Conservation (phyloP, 2,888 invertebrate species). For the Lithodes maja region DNA sequence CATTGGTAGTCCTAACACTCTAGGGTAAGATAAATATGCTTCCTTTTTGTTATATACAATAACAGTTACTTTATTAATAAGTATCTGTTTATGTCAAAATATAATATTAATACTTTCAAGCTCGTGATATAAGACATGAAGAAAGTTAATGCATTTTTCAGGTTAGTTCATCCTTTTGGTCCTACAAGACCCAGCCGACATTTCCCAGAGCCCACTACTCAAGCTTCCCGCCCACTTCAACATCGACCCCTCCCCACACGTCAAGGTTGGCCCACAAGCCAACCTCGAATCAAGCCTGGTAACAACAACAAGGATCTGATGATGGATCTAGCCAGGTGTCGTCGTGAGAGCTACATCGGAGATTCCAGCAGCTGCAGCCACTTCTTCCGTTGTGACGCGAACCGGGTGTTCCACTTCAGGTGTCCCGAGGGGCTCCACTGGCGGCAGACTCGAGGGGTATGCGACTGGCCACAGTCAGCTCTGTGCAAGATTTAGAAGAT, state of each 20-base stretch:
- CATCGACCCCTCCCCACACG: neutral
- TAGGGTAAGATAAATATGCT: neutral
- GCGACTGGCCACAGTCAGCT: constrained; percentile 84
- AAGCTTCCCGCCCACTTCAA: neutral
- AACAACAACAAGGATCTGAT: neutral
- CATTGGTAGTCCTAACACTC: constrained; percentile 74
- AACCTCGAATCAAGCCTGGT: neutral
- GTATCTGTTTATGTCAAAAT: too few species aligned
- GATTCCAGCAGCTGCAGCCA: constrained; percentile 83
- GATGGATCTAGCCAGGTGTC: neutral
- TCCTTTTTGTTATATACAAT: neutral
- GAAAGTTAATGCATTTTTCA: too few species aligned
- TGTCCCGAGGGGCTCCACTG: constrained; percentile 89
- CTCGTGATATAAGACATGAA: too few species aligned
- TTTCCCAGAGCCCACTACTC: too few species aligned
- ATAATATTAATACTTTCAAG: too few species aligned
- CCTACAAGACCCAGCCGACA: too few species aligned
- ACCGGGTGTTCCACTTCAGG: constrained; percentile 82
- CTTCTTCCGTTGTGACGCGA: constrained; percentile 84
- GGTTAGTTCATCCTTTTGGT: too few species aligned
- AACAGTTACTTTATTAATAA: neutral
- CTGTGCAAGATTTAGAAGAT: neutral
- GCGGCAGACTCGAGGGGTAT: constrained; percentile 81
- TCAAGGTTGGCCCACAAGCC: neutral
- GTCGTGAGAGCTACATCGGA: constrained; percentile 71